These are phyloP conservation scores for Boloria selene DNA, from an alignment of 2,888 invertebrate species.

Conservation along the genomic window DNA sequence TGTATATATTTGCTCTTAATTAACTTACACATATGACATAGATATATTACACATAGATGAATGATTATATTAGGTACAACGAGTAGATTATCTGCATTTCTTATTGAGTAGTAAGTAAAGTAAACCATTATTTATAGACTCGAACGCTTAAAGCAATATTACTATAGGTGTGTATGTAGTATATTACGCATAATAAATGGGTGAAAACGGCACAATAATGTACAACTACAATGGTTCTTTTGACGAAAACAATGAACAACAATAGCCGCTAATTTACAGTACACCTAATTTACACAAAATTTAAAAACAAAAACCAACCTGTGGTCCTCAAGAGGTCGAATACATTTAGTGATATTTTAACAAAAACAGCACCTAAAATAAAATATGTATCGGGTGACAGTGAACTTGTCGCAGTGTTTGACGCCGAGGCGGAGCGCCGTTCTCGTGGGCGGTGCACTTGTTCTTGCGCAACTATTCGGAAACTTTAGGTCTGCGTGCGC, in stretches of 20 bases:
- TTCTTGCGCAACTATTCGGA: constrained; percentile 73
- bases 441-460: constrained; percentile 66
- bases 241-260: constrained; percentile 34
- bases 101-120: not conserved
- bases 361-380: constrained; percentile 14
- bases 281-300: constrained; percentile 30
- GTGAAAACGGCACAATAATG: not conserved
- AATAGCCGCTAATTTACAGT: constrained; percentile 32
- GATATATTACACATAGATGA: constrained; percentile 39
- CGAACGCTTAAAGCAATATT: not conserved
- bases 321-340: constrained; percentile 19
- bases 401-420: constrained; percentile 68
- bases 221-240: constrained; percentile 11
- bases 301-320: constrained; percentile 25
- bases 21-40: constrained; percentile 59
- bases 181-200: not conserved
- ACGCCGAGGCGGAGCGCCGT: constrained; percentile 48
- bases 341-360: constrained; percentile 4
- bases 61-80: constrained; percentile 45
- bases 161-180: not conserved
- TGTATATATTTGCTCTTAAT: constrained; percentile 57
- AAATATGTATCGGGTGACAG: constrained; percentile 56
- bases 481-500: constrained; percentile 54
- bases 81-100: constrained; percentile 39
- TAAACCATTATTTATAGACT: not conserved